These are phyloP conservation scores for Torymus tubicola DNA, from an alignment of 2,888 invertebrate species.

Conservation along the genomic window DNA sequence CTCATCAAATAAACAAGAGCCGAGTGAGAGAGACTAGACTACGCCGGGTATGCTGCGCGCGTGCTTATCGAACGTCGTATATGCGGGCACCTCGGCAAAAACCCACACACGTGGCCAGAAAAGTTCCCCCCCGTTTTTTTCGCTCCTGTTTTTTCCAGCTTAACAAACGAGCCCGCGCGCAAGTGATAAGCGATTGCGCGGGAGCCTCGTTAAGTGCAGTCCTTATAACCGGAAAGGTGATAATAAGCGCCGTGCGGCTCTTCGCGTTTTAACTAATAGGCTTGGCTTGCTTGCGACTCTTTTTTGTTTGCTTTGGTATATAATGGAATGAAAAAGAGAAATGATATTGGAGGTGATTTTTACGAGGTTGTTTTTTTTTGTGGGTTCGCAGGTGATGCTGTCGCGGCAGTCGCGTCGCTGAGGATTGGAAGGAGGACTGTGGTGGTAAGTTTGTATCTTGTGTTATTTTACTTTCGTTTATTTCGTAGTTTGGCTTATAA, in stretches of 20 bases:
- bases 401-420: conserved; percentile 53
- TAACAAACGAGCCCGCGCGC: conserved; percentile 39
- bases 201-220: conserved; percentile 41
- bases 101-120: conserved; percentile 3
- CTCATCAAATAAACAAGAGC: too few relatives aligned
- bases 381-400: conserved; percentile 53
- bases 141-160: neutral
- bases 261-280: conserved; percentile 38
- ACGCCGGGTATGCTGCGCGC: too few relatives aligned
- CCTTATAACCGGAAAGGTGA: conserved; percentile 51
- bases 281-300: neutral
- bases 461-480: too few relatives aligned
- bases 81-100: neutral
- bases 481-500: too few relatives aligned
- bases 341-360: neutral
- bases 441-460: conserved; percentile 50
- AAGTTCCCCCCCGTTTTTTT: neutral
- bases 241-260: conserved; percentile 51
- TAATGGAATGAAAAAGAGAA: too few relatives aligned
- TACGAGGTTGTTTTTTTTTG: conserved; percentile 10
- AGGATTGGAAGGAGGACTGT: conserved; percentile 47
- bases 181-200: conserved; percentile 51
- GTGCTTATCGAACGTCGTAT: too few relatives aligned
- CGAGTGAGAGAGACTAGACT: too few relatives aligned
- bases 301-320: neutral